Evolutionary conservation across 2,797 vertebrate species (phyloP), one percentile per base, ranked within the genome.

Genomic region (Spinus olivaceus): DNA sequence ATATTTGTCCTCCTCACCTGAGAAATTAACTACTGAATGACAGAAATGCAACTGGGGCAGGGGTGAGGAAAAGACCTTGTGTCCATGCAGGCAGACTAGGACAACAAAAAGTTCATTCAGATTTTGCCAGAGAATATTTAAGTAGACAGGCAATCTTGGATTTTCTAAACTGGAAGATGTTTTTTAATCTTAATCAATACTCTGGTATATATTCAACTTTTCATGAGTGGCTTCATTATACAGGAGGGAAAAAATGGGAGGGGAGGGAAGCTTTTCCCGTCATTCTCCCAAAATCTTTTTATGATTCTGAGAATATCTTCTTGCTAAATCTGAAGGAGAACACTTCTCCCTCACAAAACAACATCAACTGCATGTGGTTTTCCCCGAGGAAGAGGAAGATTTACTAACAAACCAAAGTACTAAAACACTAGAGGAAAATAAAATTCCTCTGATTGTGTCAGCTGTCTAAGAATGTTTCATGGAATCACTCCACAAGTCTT

Each of bases 331-430:
- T 41, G 24, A 69, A 61, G 24, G 6, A 63, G 3, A 73, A 47
- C 19, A 41, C 4, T 35, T 82, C 32, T 79, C 30, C 53, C 28
- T 82, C 72, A n/a, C 39, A 86, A 30, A 50, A 17, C 25, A 76
- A 69, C 18, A 51, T 6, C 54, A 81, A 37, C 6, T 39, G 51
- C 28, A 66, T 8, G 18, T 24, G 25, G 21, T 63, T 60, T 63
- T 59, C 17, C 35, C n/a, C 13, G 7, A 18, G 14, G 20, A 86
- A 73, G 41, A 74, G 12, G 8, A 79, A 71, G 33, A 61, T 54
- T 72, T 69, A 53, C 67, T 77, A 81, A 70, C 42, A 81, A 91
- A 78, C 11, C n/a, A 46, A 85, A 90, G 32, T 49, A 88, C 16
- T 61, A 32, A 22, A 72, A 78, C 39, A 71, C 13, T 3, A 16